Base-by-base conservation (phyloP, 2,888 invertebrate genomes). In the Nomada ferruginata region DNA sequence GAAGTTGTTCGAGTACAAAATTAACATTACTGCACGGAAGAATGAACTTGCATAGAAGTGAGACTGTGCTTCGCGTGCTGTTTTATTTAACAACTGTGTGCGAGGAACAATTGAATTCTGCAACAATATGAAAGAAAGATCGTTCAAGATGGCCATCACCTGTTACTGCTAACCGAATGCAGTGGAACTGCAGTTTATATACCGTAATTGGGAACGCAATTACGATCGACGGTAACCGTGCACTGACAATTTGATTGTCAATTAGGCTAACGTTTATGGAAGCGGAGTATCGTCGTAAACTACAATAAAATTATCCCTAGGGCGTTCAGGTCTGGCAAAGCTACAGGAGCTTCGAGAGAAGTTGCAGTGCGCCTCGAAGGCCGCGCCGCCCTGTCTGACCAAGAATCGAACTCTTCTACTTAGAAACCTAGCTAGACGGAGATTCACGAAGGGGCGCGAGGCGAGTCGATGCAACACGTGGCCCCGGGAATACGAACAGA, bases 381-480 rank as follows among this genome's bases (percentile, higher is more conserved):
- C 47, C 50, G 61, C 63, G 71, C 55, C 68, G n/a, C 57, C 50
- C 68, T 55, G 69, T 83, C 85, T 76, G 85, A 75, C 76, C 70
- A 69, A 61, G 74, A 84, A 71, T 76, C 79, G 65, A 85, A 84
- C 76, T 84, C 80, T 88, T 87, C 87, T 86, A 86, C 86, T 88
- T 82, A 59, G 76, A 47, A 60, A 73, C 61, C 68, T 70, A 55
- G 60, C 44, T 26, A 55, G 15, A 10, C 77, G 76, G 66, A 80
- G 74, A 82, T 57, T 55, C 44, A 52, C 83, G 79, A 79, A 71
- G 59, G 60, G 66, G 65, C 53, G 72, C 82, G 86, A 82, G 73
- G 53, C 68, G 29, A 78, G 74, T 72, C 76, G 87, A 87, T 83
- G 87, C 89, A 87, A 87, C 87, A 87, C 89, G 87, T 87, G 89